Evolutionary conservation across 2,113 vertebrate genomes (phyloP), one percentile per base, ranked within the genome.

Genomic region (Saguinus midas): DNA sequence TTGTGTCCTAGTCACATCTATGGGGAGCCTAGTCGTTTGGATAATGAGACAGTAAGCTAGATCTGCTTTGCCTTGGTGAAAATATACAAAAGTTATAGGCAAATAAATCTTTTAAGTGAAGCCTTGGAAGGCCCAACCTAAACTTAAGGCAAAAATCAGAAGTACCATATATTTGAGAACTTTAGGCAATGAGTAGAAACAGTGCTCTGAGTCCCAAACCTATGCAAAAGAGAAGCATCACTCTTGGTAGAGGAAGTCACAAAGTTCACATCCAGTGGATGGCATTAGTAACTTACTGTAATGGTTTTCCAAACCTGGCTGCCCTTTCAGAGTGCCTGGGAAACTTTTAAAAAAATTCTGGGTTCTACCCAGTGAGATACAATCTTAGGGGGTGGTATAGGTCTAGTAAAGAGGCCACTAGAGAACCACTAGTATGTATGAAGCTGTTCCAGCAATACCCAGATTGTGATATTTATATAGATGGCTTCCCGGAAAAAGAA

Each of bases 71-170:
- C 18, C 57, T 86, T 73, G n/a, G 57, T 94, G 21, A 83, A 92
- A 95, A 85, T 88, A 29, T 64, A 88, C 21, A 66, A 29, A 95
- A 95, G 94, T 87, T 92, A 81, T 1, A 82, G 87, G 80, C 11
- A 94, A 96, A 94, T 83, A 96, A 96, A n/a, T 70, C 37, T 94
- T 94, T 37, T 76, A 91, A 87, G 27, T 61, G 79, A 93, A 94
- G 75, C 5, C 37, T 58, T 68, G 27, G 78, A 83, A 94, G 48
- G 21, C 8, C 16, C 10, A 92, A 84, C 14, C 89, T 2, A 83
- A 88, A 93, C 66, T 79, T 68, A 95, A 76, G 43, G 64, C 48
- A 76, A 93, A 93, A 85, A 76, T 52, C 58, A 68, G 40, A 91
- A 84, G 17, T 72, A 86, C 11, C 16, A 50, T 32, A 91, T 9